Base-by-base conservation (phyloP, 2,888 invertebrate species). In the Orgyia antiqua region DNA sequence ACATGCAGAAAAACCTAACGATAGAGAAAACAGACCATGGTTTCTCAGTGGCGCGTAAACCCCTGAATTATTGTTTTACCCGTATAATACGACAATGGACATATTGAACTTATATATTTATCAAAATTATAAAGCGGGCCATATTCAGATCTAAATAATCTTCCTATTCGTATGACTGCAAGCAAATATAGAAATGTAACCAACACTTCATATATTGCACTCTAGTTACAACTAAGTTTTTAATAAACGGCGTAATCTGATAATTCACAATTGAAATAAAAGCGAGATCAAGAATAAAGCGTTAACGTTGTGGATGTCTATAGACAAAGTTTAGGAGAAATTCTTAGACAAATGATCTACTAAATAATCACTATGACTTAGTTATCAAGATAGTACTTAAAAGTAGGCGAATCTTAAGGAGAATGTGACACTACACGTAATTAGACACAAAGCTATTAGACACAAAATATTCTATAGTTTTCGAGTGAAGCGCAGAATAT, bases 231-330 rank as follows among this genome's bases (percentile, higher is more conserved):
- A 50, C 35, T 39, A 38, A 39, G n/a, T n/a, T n/a, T n/a, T n/a
- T n/a, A n/a, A n/a, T n/a, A n/a, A n/a, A n/a, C n/a, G n/a, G n/a
- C n/a, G n/a, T n/a, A n/a, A n/a, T n/a, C n/a, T n/a, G n/a, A n/a
- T n/a, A n/a, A n/a, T n/a, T n/a, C n/a, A n/a, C n/a, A n/a, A n/a
- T n/a, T n/a, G n/a, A n/a, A n/a, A n/a, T n/a, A n/a, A n/a, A n/a
- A n/a, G n/a, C 73, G 77, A 82, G 80, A 82, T 79, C 79, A 61
- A 67, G 61, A 64, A 61, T 66, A 54, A 79, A 77, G 80, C 77
- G 65, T 69, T 72, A 67, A 64, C 57, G 55, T 65, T 51, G 63
- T 58, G 58, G 54, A 72, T 72, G 68, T 69, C 56, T 71, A 68
- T 51, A 42, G 47, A 42, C 33, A 49, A 60, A 10, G 53, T 60